Conservation (phyloP, 2,797 vertebrate genomes). For the Propithecus deckenii region DNA sequence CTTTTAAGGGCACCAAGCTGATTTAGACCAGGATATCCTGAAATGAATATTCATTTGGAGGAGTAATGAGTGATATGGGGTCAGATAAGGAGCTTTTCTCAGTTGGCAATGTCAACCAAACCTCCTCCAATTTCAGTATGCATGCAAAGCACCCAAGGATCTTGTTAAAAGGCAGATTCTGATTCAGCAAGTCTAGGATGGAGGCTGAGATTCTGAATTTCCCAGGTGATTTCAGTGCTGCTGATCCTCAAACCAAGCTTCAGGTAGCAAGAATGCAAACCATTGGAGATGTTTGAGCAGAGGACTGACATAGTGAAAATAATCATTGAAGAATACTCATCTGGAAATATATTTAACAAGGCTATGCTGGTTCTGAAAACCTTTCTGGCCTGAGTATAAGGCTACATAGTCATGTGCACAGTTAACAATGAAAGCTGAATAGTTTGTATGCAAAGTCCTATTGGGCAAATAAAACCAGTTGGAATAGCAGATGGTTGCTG, state of each 20-base stretch:
- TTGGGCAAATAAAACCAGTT: neutral
- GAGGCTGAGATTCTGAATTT: neutral
- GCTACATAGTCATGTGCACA: neutral
- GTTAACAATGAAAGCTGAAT: neutral
- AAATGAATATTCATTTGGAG: neutral
- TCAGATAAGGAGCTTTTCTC: neutral
- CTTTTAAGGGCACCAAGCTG: conserved; percentile 13
- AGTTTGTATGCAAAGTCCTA: neutral
- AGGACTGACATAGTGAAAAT: neutral
- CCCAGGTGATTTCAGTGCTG: neutral
- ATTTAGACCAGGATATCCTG: neutral
- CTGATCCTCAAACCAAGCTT: neutral
- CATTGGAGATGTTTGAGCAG: neutral
- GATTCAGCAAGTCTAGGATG: neutral
- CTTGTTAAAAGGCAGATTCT: neutral
- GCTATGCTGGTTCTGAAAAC: neutral
- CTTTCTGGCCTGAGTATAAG: neutral
- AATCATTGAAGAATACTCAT: neutral
- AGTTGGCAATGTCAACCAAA: neutral
- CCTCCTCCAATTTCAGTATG: neutral
- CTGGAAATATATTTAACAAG: neutral
- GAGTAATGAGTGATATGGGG: neutral
- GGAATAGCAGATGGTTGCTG: neutral
- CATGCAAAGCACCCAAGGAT: neutral
- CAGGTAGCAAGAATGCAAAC: neutral